Base-by-base conservation (phyloP, 1,140 invertebrate species). In the Hyposmocoma kahamanoa region DNA sequence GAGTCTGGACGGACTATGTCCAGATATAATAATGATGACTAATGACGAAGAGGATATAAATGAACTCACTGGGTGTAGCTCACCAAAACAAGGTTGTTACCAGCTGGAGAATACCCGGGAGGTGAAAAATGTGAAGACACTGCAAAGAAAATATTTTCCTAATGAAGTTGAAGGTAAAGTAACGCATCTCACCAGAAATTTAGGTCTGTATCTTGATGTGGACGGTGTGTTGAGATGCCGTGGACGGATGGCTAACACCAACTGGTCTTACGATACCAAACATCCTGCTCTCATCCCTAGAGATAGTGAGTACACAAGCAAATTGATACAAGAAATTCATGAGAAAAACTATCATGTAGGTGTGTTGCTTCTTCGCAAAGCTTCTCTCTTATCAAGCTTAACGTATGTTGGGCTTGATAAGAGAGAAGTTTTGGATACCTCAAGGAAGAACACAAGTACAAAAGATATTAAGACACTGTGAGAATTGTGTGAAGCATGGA, bases 281-380 rank as follows among this genome's bases (percentile, higher is more conserved):
- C 26, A 52, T 13, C 42, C 50, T 13, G 32, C 42, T 22, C 18
- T 52, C 1, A 8, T 52, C 1, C 50, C 50, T 4, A 52, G 18
- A 42, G 13, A 42, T 34, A 11, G 2, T 42, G 43, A 46, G n/a
- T 42, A 46, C 20, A 52, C 50, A n/a, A 10, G 10, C 2, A 42
- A 42, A n/a, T 8, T 46, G 1, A 47, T 52, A 19, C 3, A 30
- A 21, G 22, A 47, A 10, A 47, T 15, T 3, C 50, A 52, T 22
- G 42, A 46, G 8, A 41, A 30, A 13, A 39, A 39, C 19, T 52
- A 47, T 22, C 50, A 52, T 38, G 43, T 52, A 8, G 50, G 50
- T 3, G 34, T 32, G 18, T 13, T 24, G n/a, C n/a, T n/a, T n/a
- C n/a, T n/a, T n/a, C n/a, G n/a, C n/a, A n/a, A n/a, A n/a, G n/a